A percentile compares a stretch with the other conserved stretches of the same genome.
phyloP scores from a whole-genome alignment of 2,888 invertebrate species.

The Perizoma flavofasciatum region DNA sequence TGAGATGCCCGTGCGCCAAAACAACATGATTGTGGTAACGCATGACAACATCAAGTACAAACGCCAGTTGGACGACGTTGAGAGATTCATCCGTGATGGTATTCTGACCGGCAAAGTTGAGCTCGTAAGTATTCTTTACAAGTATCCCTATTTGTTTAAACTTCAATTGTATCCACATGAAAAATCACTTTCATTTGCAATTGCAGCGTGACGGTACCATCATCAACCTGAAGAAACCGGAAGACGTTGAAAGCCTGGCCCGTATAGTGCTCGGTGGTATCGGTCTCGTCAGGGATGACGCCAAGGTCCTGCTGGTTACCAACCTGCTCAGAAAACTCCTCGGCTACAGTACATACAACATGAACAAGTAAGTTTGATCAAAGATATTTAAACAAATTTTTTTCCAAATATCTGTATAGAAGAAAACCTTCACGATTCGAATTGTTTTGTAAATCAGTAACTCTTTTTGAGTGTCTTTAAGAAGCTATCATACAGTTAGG shows the following conservation, averaged over 20 bases:
- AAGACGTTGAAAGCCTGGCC: conserved; percentile 87
- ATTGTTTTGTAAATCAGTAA: no score
- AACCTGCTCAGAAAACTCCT: conserved; percentile 67
- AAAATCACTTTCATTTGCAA: conserved; percentile 15
- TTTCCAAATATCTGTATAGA: no score
- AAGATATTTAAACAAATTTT: not conserved
- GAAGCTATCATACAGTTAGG: no score
- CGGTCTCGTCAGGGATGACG: conserved; percentile 81
- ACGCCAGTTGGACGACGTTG: conserved; percentile 66
- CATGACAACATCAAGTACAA: conserved; percentile 60
- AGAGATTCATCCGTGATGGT: conserved; percentile 80
- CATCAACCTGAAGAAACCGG: conserved; percentile 85
- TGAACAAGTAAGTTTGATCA: conserved; percentile 62
- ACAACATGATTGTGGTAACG: conserved; percentile 60
- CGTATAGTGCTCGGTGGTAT: conserved; percentile 86
- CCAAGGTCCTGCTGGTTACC: conserved; percentile 74
- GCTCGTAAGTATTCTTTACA: conserved; percentile 55
- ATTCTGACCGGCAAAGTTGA: conserved; percentile 67
- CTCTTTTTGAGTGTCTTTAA: no score
- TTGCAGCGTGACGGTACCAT: conserved; percentile 82
- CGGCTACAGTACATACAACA: conserved; percentile 67
- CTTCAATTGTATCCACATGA: not conserved
- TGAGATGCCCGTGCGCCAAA: conserved; percentile 82
- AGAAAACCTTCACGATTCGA: not conserved
- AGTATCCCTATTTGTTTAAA: not conserved